Base-by-base conservation (phyloP, 2,113 vertebrate genomes). In the Ceratotherium simum region DNA sequence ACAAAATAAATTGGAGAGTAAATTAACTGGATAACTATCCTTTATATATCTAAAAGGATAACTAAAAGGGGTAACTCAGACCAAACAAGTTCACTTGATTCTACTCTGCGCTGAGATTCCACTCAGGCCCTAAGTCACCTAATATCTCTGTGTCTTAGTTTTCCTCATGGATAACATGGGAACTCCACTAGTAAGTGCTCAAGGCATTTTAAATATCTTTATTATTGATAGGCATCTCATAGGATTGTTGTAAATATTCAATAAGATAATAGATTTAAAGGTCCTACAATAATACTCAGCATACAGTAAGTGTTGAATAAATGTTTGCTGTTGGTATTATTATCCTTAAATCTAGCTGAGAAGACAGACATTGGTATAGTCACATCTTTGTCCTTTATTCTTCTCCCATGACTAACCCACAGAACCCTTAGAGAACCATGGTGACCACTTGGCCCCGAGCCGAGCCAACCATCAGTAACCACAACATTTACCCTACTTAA, bases 401-500 rank as follows among this genome's bases (percentile, higher is more conserved):
- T 90, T 76, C 72, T 92, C 82, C 29, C 56, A 54, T 29, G 75
- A 80, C n/a, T 75, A 64, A 85, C 11, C 16, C 54, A 70, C 3
- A 12, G 25, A 60, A 79, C n/a, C 16, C 11, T 42, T 60, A 69
- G 60, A 85, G 23, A 95, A 58, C 31, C 33, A 58, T 25, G 42
- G 42, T 60, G 89, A 21, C 3, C 54, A 42, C 33, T 73, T 25
- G 10, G 56, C 27, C 33, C 23, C 18, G 27, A 70, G 54, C 31
- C 27, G 51, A 27, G n/a, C 36, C 54, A 86, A 54, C 12, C 31
- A 80, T 29, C 46, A 76, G 17, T 84, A 65, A 69, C 8, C 58
- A 69, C 10, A 39, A 14, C 33, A 62, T 72, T 67, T 20, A 58
- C 48, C 29, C 27, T 78, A 78, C 97, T 97, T 97, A 98, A 99